These are phyloP conservation scores for Arctopsyche grandis DNA, from an alignment of 1,140 invertebrate species.

Conservation along the genomic window DNA sequence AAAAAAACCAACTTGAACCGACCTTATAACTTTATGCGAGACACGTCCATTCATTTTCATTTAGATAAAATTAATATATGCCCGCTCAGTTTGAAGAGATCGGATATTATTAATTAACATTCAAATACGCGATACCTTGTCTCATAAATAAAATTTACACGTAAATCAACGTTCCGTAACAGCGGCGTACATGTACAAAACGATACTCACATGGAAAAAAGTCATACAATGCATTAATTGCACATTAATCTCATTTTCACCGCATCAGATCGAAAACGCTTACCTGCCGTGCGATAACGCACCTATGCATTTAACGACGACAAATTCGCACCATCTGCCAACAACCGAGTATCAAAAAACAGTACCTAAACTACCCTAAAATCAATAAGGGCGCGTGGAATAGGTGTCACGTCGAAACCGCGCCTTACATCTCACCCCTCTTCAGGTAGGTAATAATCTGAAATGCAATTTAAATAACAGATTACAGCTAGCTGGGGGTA, in stretches of 20 bases:
- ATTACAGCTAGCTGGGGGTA: slow-evolving; percentile 31
- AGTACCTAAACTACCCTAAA: background rate
- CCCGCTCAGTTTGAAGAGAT: too few relatives aligned
- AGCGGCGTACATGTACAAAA: background rate
- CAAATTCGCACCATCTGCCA: too few relatives aligned
- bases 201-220: slow-evolving; percentile 4
- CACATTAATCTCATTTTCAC: slow-evolving; percentile 10
- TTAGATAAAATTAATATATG: too few relatives aligned
- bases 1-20: too few relatives aligned
- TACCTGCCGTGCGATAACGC: too few relatives aligned
- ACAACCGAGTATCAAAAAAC: background rate
- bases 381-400: background rate
- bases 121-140: background rate
- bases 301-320: too few relatives aligned
- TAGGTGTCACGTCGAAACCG: background rate
- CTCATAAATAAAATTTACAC: slow-evolving; percentile 25
- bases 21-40: too few relatives aligned
- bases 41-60: too few relatives aligned
- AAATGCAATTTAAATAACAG: slow-evolving; percentile 55
- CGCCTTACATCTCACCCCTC: slow-evolving; percentile 17
- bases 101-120: too few relatives aligned
- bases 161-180: slow-evolving; percentile 27
- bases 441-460: slow-evolving; percentile 49
- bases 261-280: background rate
- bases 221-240: slow-evolving; percentile 10